Conservation (phyloP, 2,888 invertebrate species). For the Chaetogeoica ovagalla region DNA sequence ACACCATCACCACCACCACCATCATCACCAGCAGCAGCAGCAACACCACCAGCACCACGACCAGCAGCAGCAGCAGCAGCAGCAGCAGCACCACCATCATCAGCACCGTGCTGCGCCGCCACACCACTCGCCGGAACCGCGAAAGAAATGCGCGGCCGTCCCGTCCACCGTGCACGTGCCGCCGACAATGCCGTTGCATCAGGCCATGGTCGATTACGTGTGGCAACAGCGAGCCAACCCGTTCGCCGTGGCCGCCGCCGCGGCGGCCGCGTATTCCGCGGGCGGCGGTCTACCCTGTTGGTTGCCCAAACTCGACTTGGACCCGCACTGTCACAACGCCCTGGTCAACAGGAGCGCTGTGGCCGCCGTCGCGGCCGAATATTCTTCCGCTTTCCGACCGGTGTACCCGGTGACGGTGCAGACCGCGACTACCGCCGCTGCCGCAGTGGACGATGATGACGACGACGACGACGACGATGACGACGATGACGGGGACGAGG, state of each 20-base stretch:
- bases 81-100: constrained; percentile 33
- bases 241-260: constrained; percentile 48
- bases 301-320: constrained; percentile 43
- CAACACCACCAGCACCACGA: constrained; percentile 58
- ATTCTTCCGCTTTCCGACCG: constrained; percentile 55
- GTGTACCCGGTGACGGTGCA: constrained; percentile 54
- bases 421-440: constrained; percentile 60
- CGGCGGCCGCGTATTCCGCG: constrained; percentile 45
- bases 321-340: constrained; percentile 36
- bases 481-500: constrained; percentile 60
- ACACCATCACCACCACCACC: constrained; percentile 54
- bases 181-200: constrained; percentile 52
- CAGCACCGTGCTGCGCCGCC: constrained; percentile 60
- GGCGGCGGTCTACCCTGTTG: constrained; percentile 45
- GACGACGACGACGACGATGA: constrained; percentile 74
- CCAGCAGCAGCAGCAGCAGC: constrained; percentile 47
- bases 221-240: constrained; percentile 53
- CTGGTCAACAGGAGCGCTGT: constrained; percentile 22
- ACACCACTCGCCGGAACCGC: constrained; percentile 73
- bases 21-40: constrained; percentile 54
- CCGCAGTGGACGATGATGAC: constrained; percentile 61
- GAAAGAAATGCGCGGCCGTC: constrained; percentile 60
- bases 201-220: constrained; percentile 53
- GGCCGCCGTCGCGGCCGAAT: constrained; percentile 49
- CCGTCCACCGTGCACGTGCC: constrained; percentile 54